A percentile compares a stretch with the other conserved stretches of the same genome.
Conservation (phyloP, 2,797 vertebrate genomes). For the Lindbergichthys nudifrons region DNA sequence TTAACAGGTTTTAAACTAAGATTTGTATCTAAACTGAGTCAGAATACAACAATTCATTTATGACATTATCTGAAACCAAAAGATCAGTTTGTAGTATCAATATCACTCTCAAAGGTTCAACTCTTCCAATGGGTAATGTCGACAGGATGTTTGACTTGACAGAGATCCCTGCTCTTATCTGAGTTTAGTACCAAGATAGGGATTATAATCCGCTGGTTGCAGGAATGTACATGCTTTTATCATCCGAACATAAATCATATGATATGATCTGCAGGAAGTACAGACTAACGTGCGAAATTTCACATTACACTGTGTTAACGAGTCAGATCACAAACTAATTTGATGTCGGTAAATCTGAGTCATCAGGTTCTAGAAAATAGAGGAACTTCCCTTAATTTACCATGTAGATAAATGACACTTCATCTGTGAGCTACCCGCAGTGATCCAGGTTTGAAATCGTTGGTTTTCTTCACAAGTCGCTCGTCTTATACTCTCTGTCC, state of each 20-base stretch:
- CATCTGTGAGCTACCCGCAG: too few relatives aligned
- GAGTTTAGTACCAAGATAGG: neutral
- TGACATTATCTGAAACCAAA: neutral
- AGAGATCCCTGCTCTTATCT: slow-evolving; percentile 1
- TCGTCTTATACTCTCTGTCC: too few relatives aligned
- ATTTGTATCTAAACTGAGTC: neutral
- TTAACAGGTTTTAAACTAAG: neutral
- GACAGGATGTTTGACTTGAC: neutral
- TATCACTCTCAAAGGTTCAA: too few relatives aligned
- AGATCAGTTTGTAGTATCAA: neutral
- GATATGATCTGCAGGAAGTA: neutral
- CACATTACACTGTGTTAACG: neutral
- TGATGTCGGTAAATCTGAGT: neutral
- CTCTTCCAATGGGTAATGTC: neutral
- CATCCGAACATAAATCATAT: neutral
- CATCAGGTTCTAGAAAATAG: neutral
- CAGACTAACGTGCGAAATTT: too few relatives aligned
- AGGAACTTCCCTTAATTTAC: neutral
- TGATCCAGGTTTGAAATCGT: too few relatives aligned
- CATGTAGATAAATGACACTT: neutral
- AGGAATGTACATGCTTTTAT: neutral
- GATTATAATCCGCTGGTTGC: slow-evolving; percentile 6
- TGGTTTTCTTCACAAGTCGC: too few relatives aligned
- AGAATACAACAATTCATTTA: neutral
- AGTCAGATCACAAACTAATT: neutral